A percentile compares a stretch with the other conserved stretches of the same genome.
These are phyloP conservation scores for Coregonus ussuriensis DNA, from an alignment of 2,797 vertebrate genomes.

Conservation along the genomic window DNA sequence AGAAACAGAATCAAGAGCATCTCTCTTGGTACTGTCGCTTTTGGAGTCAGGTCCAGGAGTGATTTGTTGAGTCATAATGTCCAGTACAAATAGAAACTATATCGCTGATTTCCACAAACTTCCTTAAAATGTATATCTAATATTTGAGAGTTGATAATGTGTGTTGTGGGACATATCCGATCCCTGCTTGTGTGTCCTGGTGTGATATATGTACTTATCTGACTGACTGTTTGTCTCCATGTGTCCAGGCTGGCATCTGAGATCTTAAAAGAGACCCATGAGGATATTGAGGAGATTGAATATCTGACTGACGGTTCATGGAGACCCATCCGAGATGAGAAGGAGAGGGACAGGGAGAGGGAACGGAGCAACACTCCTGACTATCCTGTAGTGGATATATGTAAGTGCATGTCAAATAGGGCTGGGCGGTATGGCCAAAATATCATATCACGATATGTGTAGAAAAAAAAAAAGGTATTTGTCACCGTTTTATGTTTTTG, in stretches of 20 bases:
- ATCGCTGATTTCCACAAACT: too few species aligned
- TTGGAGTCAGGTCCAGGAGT: too few species aligned
- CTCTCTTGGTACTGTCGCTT: too few species aligned
- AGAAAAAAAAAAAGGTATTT: too few species aligned
- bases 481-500: too few species aligned
- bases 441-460: too few species aligned
- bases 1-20: too few species aligned
- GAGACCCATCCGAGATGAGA: constrained; percentile 92
- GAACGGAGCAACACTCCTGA: constrained; percentile 90
- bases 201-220: constrained; percentile 16
- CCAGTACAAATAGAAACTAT: too few species aligned
- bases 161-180: background rate
- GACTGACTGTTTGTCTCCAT: constrained; percentile 1
- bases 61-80: too few species aligned
- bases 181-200: background rate
- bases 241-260: constrained; percentile 83
- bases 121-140: background rate
- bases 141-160: background rate
- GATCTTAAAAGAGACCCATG: constrained; percentile 90
- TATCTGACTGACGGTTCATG: constrained; percentile 96
- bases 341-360: constrained; percentile 85
- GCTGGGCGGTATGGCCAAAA: background rate
- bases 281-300: constrained; percentile 95
- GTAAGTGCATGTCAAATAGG: constrained; percentile 68
- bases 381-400: constrained; percentile 89